Evolutionary conservation across 2,888 invertebrate species (phyloP).

Genomic region (Rhimphoctona megacephalus): DNA sequence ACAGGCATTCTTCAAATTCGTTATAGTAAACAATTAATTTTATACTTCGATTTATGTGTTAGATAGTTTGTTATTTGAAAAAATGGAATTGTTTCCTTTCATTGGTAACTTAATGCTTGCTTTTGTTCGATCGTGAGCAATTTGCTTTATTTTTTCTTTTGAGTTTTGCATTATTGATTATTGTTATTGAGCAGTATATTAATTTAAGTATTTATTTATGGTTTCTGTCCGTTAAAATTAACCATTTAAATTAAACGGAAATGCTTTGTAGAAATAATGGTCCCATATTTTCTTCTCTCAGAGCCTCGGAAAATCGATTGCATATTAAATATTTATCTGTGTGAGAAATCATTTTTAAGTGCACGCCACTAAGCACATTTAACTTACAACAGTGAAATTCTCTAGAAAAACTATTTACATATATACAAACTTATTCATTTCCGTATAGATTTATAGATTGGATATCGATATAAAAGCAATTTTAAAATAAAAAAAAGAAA

Average conservation of each 20-base stretch:
- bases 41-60: not conserved
- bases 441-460: slow-evolving; percentile 37
- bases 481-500: not conserved
- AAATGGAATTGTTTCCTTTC: not conserved
- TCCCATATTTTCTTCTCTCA: not conserved
- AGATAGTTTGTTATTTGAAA: not conserved
- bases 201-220: not conserved
- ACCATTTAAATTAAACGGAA: not conserved
- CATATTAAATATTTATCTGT: not conserved
- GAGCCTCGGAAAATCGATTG: not conserved
- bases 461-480: slow-evolving; percentile 34
- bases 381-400: not conserved
- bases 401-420: not conserved
- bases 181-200: not conserved
- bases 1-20: not conserved
- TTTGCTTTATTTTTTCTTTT: not conserved
- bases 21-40: not conserved
- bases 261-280: not conserved
- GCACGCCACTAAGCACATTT: not conserved
- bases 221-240: not conserved
- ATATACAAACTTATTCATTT: not conserved
- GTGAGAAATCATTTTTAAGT: not conserved
- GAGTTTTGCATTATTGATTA: not conserved
- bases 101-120: not conserved
- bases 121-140: not conserved